Base-by-base conservation (phyloP, 2,797 vertebrate species). In the Labroides dimidiatus region DNA sequence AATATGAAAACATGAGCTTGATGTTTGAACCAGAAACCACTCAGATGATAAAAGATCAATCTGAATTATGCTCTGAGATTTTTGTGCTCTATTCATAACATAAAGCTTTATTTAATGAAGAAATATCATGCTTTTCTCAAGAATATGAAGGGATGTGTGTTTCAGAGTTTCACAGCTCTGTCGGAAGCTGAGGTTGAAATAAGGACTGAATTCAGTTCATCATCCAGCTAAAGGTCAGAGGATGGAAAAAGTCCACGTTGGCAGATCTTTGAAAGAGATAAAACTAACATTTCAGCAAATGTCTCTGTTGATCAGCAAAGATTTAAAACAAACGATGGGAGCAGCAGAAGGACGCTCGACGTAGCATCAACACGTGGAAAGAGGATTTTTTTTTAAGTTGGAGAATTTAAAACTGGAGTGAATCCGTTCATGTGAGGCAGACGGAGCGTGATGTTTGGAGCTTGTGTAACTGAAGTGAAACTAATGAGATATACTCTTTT, bases 401-500 rank as follows among this genome's bases (percentile, higher is more conserved):
- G 30, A 24, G 10, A 2, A 10, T 21, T 16, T 33, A 43, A 44
- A 50, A 44, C 43, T 36, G 52, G 12, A 42, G 17, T 43, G 7
- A 6, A 37, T 43, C 17, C 30, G 21, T 30, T 20, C 14, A 63
- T 36, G 11, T 13, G 9, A 62, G 51, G 9, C 43, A 62, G 42
- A 20, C 19, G 14, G 33, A 27, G 4, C 33, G 21, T 63, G 27
- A 7, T 15, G 20, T 33, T 60, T 24, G 49, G 48, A 23, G n/a
- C 37, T 19, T 42, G 30, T 19, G 20, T 48, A 48, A 48, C 23
- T 21, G 20, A 61, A 45, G 50, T 51, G 23, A 12, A 62, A 63
- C 30, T 33, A 63, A 58, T 45, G 19, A 47, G 24, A 17, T 5
- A 30, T 7, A 7, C 49, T 52, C 60, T 43, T n/a, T 51, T 45